phyloP scores from a whole-genome alignment of 2,888 invertebrate species.

The Sepioteuthis lessoniana region DNA sequence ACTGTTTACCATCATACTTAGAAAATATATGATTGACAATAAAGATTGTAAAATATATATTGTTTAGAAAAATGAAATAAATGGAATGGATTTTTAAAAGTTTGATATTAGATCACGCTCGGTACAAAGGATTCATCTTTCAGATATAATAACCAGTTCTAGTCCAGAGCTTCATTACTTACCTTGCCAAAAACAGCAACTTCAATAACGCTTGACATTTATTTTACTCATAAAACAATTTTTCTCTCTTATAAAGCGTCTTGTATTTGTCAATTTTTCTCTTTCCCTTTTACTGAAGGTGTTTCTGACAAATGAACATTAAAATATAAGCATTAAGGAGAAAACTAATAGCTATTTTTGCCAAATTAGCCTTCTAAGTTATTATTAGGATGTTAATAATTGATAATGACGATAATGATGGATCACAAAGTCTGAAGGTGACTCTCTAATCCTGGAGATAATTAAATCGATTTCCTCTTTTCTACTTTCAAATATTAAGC shows the following conservation, averaged over 20 bases:
- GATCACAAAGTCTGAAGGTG: background rate
- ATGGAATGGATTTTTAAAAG: too few relatives aligned
- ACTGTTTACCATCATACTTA: too few relatives aligned
- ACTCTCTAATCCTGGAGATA: background rate
- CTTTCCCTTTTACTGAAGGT: background rate
- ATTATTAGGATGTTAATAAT: background rate
- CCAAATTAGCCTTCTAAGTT: conserved; percentile 33
- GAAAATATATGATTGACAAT: too few relatives aligned
- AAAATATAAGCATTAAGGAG: background rate
- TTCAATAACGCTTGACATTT: too few relatives aligned
- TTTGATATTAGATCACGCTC: too few relatives aligned
- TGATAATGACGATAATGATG: background rate
- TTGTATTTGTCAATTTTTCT: background rate
- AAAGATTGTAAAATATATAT: too few relatives aligned
- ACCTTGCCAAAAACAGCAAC: too few relatives aligned
- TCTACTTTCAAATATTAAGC: conserved; percentile 13
- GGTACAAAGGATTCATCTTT: too few relatives aligned
- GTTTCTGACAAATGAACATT: background rate
- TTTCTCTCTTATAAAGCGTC: background rate
- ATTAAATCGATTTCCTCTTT: background rate
- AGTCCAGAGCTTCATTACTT: too few relatives aligned
- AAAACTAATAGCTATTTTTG: background rate
- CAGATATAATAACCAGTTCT: too few relatives aligned
- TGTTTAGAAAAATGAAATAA: too few relatives aligned
- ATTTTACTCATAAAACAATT: too few relatives aligned